Base-by-base conservation (phyloP, 2,888 invertebrate genomes). In the Ypsolopha scabrella region DNA sequence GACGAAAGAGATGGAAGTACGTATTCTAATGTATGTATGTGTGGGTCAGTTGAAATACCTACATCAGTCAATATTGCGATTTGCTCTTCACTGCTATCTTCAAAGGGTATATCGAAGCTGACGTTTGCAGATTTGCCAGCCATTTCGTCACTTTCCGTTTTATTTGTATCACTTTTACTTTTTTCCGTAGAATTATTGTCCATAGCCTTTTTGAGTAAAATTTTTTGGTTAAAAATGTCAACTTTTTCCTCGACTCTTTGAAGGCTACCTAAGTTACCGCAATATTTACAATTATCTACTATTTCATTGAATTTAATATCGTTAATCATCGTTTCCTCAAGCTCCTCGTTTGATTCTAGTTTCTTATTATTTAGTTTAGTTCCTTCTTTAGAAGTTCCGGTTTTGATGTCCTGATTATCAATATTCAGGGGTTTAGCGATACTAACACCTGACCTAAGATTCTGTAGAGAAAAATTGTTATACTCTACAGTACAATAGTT, bases 401-500 rank as follows among this genome's bases (percentile, higher is more conserved):
- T 24, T 24, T 24, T 24, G 24, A 24, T 24, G 24, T 24, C 24
- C 4, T 24, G 24, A 24, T 24, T 24, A 24, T 24, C 24, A 24
- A 24, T 24, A 24, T 24, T 24, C 4, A 24, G 4, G 2, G 24
- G 24, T 24, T 24, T 24, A 24, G 24, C 24, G 24, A 24, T 4
- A 24, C 4, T 24, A 4, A 24, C 24, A 24, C 24, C 24, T 24
- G 24, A 24, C 24, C 24, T 24, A 24, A 4, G 24, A 24, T 24
- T 24, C 24, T 24, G 24, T 24, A 24, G 24, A 24, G 24, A 24
- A 11, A 13, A 43, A 36, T 60, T 55, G n/a, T 75, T 68, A 14
- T 73, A 76, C 60, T 76, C 71, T 1, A 82, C 65, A 0, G 78
- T 77, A 13, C 80, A 82, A 60, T 79, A 80, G 56, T 82, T 79